Conservation (phyloP, 2,113 vertebrate genomes). For the Syngnathus floridae region DNA sequence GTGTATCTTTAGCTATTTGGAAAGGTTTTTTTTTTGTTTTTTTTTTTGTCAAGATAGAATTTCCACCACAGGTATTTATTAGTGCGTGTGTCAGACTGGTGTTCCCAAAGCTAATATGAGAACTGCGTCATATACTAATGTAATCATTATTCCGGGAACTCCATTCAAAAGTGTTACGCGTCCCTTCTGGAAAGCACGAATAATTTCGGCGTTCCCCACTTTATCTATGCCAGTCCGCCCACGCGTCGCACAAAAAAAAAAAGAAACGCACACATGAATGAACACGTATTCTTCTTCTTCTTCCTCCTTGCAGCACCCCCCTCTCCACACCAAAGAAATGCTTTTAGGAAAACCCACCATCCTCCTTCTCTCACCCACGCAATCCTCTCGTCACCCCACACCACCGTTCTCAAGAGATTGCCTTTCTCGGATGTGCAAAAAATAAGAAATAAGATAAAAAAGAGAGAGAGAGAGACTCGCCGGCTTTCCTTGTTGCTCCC, state of each 20-base stretch:
- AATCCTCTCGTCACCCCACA: background rate
- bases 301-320: slow-evolving; percentile 11
- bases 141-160: slow-evolving; percentile 4
- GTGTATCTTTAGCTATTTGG: too few relatives aligned
- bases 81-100: background rate
- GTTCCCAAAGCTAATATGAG: background rate
- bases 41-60: background rate
- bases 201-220: slow-evolving; percentile 17
- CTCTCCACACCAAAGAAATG: slow-evolving; percentile 24
- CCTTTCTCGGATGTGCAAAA: slow-evolving; percentile 32
- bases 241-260: slow-evolving; percentile 14
- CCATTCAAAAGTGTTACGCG: slow-evolving; percentile 30
- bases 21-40: too few relatives aligned
- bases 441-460: too few relatives aligned
- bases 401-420: slow-evolving; percentile 20
- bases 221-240: slow-evolving; percentile 19
- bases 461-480: slow-evolving; percentile 40
- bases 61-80: background rate
- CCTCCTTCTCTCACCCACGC: slow-evolving; percentile 1
- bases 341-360: slow-evolving; percentile 49
- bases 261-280: slow-evolving; percentile 27
- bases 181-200: slow-evolving; percentile 5
- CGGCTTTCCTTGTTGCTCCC: slow-evolving; percentile 36
- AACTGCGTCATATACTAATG: background rate
- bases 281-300: slow-evolving; percentile 24